Conservation (phyloP, 2,888 invertebrate genomes). For the Eupithecia exiguata region DNA sequence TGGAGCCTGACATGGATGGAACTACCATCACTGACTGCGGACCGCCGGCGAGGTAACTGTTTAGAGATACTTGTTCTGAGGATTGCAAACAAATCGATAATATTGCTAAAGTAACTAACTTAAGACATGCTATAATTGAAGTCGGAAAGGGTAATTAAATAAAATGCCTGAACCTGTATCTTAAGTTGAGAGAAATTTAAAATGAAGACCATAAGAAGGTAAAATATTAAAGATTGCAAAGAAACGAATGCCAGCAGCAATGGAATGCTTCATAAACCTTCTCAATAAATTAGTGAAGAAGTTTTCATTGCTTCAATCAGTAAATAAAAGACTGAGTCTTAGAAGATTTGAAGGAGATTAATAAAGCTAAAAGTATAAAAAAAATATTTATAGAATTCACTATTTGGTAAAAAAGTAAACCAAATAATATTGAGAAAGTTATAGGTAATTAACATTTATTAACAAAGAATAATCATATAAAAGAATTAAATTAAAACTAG, state of each 20-base stretch:
- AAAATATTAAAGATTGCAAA: not conserved
- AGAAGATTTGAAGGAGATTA: not conserved
- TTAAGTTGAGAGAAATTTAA: too few species aligned
- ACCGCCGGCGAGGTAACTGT: conserved; percentile 86
- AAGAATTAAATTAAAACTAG: too few species aligned
- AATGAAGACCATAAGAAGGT: too few species aligned
- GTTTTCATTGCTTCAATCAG: not conserved
- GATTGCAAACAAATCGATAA: not conserved
- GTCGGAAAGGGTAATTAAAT: too few species aligned
- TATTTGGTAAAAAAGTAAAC: not conserved
- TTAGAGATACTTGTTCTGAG: conserved; percentile 17
- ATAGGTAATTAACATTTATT: too few species aligned
- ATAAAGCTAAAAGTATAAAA: not conserved
- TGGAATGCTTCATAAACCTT: not conserved
- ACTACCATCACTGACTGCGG: conserved; percentile 83
- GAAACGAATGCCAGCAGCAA: not conserved
- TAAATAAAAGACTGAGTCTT: not conserved
- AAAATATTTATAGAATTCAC: not conserved
- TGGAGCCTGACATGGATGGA: conserved; percentile 79
- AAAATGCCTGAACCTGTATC: too few species aligned
- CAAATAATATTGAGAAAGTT: not conserved
- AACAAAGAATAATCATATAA: too few species aligned
- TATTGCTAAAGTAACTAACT: not conserved
- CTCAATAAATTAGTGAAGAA: conserved; percentile 4
- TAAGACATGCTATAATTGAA: too few species aligned